Evolutionary conservation across 2,888 invertebrate species (phyloP).

Genomic region (Phaedon cochleariae): DNA sequence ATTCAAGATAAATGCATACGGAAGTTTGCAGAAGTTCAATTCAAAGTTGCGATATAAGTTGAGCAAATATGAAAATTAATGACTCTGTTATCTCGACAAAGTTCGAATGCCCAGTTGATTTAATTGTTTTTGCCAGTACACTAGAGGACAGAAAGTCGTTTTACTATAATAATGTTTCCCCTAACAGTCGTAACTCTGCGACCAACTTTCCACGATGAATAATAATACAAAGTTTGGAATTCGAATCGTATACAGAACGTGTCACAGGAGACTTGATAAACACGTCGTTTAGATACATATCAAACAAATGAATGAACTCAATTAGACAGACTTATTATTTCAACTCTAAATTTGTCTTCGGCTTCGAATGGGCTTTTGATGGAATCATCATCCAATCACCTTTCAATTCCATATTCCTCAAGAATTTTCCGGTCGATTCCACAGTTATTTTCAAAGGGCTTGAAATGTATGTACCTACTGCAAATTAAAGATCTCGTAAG

Average conservation of each 20-base stretch:
- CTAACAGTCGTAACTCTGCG: conserved; percentile 19
- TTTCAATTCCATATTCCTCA: no score
- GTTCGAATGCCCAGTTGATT: conserved; percentile 47
- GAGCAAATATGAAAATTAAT: conserved; percentile 37
- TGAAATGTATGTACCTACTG: no score
- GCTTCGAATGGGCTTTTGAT: no score
- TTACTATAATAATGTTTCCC: conserved; percentile 39
- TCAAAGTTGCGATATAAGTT: background rate
- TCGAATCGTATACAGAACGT: background rate
- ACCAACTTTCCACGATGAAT: conserved; percentile 4
- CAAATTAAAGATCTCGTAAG: no score
- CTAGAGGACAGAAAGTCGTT: conserved; percentile 45
- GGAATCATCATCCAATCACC: no score
- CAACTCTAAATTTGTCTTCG: no score
- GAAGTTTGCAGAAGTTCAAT: background rate
- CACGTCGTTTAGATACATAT: no score
- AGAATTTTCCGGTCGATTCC: no score
- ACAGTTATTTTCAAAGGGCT: no score
- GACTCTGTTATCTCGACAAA: conserved; percentile 47
- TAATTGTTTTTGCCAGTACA: conserved; percentile 46
- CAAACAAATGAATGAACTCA: no score
- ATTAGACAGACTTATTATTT: no score
- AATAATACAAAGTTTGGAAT: conserved; percentile 10
- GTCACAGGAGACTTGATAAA: background rate
- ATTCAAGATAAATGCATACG: background rate